Base-by-base conservation (phyloP, 2,113 vertebrate genomes). In the Nerophis ophidion region DNA sequence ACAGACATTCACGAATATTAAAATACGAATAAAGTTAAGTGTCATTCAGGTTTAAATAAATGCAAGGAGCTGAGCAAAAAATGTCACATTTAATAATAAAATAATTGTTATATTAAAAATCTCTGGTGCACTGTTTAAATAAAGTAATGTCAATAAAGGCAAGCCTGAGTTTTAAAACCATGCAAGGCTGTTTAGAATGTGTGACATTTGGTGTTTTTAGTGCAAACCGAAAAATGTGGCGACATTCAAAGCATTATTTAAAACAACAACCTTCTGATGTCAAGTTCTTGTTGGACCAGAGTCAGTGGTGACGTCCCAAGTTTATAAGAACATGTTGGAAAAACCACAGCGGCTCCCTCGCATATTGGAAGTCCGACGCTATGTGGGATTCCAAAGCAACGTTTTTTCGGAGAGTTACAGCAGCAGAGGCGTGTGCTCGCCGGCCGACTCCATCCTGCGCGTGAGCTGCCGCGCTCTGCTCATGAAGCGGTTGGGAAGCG, bases 381-480 rank as follows among this genome's bases (percentile, higher is more conserved):
- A 53, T 11, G 8, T 7, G 10, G 5, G 19, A 12, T n/a, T 10
- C n/a, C 26, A 46, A 17, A 1, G 14, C 58, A 14, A 8, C 52
- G 3, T 26, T 26, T 3, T 4, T 26, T 26, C 26, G 26, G 26
- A 26, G 26, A 2, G 26, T 26, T 84, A 99, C 2, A 98, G 82
- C 14, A 99, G 93, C 57, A 99, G 79, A 0, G 96, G 96, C 0
- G 95, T 98, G 84, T 92, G 90, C 61, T 99, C 96, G 1, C 94
- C 95, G 0, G 85, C 85, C 0, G 91, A 79, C 69, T 92, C 93
- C 1, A 70, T 72, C 33, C 83, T 88, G 36, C 42, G 85, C 47
- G 92, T 91, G 19, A 93, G 45, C 60, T 89, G 90, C 46, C 75
- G 87, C 15, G 83, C 52, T 4, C 79, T 76, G 70, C 79, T 87